Evolutionary conservation across 2,797 vertebrate species (phyloP), one percentile per base, ranked within the genome.

Genomic region (Sus cebifrons): DNA sequence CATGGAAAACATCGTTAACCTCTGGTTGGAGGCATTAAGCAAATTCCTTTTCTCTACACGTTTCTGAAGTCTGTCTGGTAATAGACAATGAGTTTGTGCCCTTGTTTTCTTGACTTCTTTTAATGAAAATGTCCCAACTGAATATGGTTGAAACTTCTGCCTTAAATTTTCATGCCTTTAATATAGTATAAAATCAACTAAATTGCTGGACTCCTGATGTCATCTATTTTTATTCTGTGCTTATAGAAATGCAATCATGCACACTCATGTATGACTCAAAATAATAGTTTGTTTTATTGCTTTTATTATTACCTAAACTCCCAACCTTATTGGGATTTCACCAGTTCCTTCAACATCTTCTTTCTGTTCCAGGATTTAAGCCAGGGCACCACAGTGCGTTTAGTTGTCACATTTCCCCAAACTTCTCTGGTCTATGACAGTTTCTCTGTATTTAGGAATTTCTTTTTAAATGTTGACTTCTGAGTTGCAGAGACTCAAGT

Each of bases 391-490:
- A n/a, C 27, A 29, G 23, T 40, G 12, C 67, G 74, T 75, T 77
- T n/a, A 70, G 40, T 17, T 83, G 14, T 56, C 60, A 15, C 23
- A 4, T 64, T 27, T 65, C 44, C 17, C 40, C 12, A 73, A 9
- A 60, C 14, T 93, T 23, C 44, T 93, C 64, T 78, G 25, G 3
- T 70, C 25, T 68, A 11, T 68, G 87, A 79, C 58, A 70, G 25
- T 83, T 85, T 89, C 16, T 86, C 23, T 62, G 49, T 58, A 65
- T 79, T 77, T 60, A 65, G 52, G 32, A 89, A 92, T 97, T 96
- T 97, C 27, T 81, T 91, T 83, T 90, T 60, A 67, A 94, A 78
- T 65, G 64, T 96, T 94, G 20, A 92, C 83, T 98, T 95, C 95
- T 73, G 77, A 86, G 29, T 86, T 67, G 56, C 70, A 96, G 96